phyloP scores from a whole-genome alignment of 2,113 vertebrate genomes.

The Rhombomys opimus region DNA sequence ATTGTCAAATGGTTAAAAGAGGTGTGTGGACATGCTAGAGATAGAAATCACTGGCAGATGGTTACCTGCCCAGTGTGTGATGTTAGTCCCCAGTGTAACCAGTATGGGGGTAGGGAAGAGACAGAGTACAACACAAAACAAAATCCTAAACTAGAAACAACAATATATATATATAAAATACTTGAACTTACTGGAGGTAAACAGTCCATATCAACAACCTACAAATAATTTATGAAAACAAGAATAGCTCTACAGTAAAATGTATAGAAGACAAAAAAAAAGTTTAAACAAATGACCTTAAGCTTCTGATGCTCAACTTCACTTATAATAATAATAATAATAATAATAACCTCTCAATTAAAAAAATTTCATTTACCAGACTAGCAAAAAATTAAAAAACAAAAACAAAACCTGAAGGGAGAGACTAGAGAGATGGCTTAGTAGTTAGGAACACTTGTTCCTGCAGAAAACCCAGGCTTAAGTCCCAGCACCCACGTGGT shows the following conservation, averaged over 20 bases:
- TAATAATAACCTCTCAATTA: background rate
- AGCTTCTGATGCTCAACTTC: background rate
- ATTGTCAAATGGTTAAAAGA: background rate
- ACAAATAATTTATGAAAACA: slow-evolving; percentile 6
- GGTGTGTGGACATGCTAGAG: background rate
- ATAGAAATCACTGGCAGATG: too few species aligned
- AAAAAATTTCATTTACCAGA: slow-evolving; percentile 13
- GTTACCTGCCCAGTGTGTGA: background rate
- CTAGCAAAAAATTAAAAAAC: background rate
- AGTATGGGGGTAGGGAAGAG: background rate
- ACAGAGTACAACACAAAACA: background rate
- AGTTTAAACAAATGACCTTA: slow-evolving; percentile 3
- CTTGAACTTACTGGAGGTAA: background rate
- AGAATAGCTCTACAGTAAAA: background rate
- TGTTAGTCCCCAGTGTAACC: background rate
- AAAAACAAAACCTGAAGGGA: background rate
- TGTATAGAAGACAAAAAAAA: background rate
- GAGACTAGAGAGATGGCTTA: background rate
- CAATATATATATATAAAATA: background rate
- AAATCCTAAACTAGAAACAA: background rate
- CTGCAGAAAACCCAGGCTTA: background rate
- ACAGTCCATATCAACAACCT: background rate
- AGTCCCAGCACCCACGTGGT: background rate
- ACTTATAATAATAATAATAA: background rate
- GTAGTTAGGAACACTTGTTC: background rate